Evolutionary conservation across 2,113 vertebrate genomes (phyloP).

Genomic region (Pagrus major): DNA sequence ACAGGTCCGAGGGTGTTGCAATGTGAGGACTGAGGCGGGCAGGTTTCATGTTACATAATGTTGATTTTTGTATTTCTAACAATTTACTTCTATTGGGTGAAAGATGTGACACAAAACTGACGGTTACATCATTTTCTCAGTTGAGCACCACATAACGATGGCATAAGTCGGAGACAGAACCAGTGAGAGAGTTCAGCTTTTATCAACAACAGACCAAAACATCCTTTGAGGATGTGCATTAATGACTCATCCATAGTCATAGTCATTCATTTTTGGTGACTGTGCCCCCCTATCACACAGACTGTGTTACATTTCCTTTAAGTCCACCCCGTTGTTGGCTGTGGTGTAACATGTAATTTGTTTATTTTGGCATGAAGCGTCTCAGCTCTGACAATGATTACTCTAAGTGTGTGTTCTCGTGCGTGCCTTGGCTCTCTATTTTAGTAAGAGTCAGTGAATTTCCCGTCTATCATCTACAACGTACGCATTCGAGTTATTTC

Average conservation of each 20-base stretch:
- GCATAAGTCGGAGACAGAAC: neutral
- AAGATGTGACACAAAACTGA: neutral
- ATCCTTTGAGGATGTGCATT: conserved; percentile 13
- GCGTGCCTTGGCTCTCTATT: conserved; percentile 39
- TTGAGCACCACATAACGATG: neutral
- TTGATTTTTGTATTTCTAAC: neutral
- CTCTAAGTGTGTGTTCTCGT: conserved; percentile 21
- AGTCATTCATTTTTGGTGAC: conserved; percentile 18
- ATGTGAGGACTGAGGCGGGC: neutral
- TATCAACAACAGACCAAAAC: conserved; percentile 6
- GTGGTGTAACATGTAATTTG: conserved; percentile 41
- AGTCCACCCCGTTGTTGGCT: conserved; percentile 11
- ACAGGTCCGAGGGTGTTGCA: neutral
- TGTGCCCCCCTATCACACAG: neutral
- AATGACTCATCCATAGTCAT: neutral
- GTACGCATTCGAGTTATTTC: conserved; percentile 26
- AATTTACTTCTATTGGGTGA: neutral
- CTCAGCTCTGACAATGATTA: conserved; percentile 33
- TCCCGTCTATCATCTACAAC: conserved; percentile 13
- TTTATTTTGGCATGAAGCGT: conserved; percentile 46
- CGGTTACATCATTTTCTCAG: neutral
- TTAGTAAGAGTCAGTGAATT: conserved; percentile 26
- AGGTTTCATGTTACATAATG: too few relatives aligned
- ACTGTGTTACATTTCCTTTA: neutral
- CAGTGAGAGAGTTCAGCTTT: neutral